Conservation (phyloP, 1,140 invertebrate species). For the Drosophila mojavensis region DNA sequence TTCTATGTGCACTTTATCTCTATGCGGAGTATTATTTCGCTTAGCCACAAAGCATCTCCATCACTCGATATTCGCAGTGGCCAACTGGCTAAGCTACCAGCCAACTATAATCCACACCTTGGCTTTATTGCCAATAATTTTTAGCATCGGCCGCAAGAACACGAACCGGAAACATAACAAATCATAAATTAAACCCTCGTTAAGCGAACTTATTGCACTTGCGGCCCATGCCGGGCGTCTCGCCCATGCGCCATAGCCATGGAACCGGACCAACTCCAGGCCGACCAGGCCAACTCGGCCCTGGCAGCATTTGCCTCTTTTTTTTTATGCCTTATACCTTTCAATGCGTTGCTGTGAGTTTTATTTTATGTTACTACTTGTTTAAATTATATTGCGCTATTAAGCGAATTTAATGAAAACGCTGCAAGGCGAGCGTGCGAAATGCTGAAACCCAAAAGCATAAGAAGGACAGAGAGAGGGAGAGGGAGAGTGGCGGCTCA, state of each 20-base stretch:
- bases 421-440: conserved; percentile 61
- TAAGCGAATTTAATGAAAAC: conserved; percentile 84
- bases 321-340: conserved; percentile 55
- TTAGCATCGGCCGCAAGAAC: conserved; percentile 66
- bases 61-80: conserved; percentile 15
- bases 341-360: conserved; percentile 77
- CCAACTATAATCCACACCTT: conserved; percentile 80
- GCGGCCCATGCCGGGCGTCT: conserved; percentile 55
- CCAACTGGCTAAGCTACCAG: conserved; percentile 46
- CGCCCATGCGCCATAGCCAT: conserved; percentile 74
- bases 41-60: conserved; percentile 16
- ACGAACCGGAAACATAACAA: conserved; percentile 84
- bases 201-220: conserved; percentile 83
- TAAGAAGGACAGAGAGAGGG: not conserved
- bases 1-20: not conserved
- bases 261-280: conserved; percentile 23
- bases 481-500: not conserved
- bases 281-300: conserved; percentile 33
- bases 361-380: conserved; percentile 83
- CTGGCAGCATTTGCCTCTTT: conserved; percentile 73
- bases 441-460: not conserved
- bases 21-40: conserved; percentile 5
- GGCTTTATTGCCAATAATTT: conserved; percentile 80
- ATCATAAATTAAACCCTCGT: conserved; percentile 84
- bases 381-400: conserved; percentile 84